Conservation (phyloP, 2,113 vertebrate species). For the Peromyscus polionotus region DNA sequence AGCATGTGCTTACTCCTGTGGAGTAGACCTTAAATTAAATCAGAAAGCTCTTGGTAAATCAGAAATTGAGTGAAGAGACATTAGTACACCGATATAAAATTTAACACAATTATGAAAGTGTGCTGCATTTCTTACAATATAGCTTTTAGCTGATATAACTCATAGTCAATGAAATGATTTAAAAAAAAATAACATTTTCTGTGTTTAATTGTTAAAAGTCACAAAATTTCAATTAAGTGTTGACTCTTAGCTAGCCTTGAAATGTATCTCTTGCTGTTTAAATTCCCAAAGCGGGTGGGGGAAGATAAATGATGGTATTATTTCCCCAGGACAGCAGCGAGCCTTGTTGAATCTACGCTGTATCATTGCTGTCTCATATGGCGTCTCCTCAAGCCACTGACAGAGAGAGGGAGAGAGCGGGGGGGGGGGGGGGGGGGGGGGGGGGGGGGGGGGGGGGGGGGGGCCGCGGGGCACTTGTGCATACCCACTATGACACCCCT, state of each 20-base stretch:
- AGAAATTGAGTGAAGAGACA: background rate
- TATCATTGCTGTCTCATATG: background rate
- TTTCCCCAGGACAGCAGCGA: background rate
- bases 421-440: too few species aligned
- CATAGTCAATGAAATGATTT: background rate
- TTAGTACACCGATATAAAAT: background rate
- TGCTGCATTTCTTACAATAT: background rate
- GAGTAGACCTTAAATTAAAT: background rate
- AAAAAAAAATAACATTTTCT: background rate
- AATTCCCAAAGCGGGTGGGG: background rate
- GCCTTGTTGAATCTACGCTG: background rate
- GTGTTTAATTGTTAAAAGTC: background rate
- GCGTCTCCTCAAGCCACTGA: background rate
- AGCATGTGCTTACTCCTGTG: background rate
- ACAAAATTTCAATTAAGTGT: background rate
- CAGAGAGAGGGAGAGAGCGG: background rate
- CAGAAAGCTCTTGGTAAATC: background rate
- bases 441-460: too few species aligned
- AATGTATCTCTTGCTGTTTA: background rate
- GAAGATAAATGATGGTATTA: background rate
- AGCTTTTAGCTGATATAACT: background rate
- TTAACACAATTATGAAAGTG: background rate
- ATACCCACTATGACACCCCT: background rate
- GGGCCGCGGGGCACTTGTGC: background rate
- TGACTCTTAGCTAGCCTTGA: background rate